Evolutionary conservation across 2,888 invertebrate genomes (phyloP), one percentile per base, ranked within the genome.

Genomic region (Megalurothrips usitatus): DNA sequence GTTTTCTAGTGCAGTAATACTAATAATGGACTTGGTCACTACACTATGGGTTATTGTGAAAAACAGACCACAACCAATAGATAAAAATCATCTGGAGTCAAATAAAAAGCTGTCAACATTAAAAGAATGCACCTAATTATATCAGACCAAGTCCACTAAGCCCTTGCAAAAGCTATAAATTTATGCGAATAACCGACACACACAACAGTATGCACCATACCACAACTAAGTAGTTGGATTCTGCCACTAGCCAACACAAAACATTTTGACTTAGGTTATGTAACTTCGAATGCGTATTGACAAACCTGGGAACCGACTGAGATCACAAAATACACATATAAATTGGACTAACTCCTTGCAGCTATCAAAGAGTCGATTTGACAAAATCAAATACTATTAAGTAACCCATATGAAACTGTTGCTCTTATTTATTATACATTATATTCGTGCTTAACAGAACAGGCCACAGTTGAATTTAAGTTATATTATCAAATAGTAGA

Each of bases 231-330:
- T 19, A 17, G 4, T 58, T 58, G 11, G 58, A 10, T 43, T 43
- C 34, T 43, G 34, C 68, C 26, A 75, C 68, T 75, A 26, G 68
- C 23, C 23, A 23, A 8, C 68, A 26, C 68, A 75, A 26, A 75
- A 26, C 23, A 26, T 75, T 75, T 75, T 26, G 68, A 75, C 68
- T 75, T 75, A 75, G 68, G 68, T 75, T 12, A 75, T 75, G 68
- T 75, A 26, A 75, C 11, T 68, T 68, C 23, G 68, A 23, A 75
- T 75, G 26, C 11, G 23, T 26, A 12, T 26, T 19, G 68, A 68
- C 23, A 11, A 23, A 23, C 9, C 23, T 23, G 23, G 2, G 23
- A 26, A 75, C 23, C 26, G 68, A 75, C 23, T 75, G 68, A 75
- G 68, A 75, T 75, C 68, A 75, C 68, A 75, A 75, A 26, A 26